Percentiles rank a stretch among this genome's conserved stretches.
Conservation (phyloP, 2,113 vertebrate species). For the Otus sunia region DNA sequence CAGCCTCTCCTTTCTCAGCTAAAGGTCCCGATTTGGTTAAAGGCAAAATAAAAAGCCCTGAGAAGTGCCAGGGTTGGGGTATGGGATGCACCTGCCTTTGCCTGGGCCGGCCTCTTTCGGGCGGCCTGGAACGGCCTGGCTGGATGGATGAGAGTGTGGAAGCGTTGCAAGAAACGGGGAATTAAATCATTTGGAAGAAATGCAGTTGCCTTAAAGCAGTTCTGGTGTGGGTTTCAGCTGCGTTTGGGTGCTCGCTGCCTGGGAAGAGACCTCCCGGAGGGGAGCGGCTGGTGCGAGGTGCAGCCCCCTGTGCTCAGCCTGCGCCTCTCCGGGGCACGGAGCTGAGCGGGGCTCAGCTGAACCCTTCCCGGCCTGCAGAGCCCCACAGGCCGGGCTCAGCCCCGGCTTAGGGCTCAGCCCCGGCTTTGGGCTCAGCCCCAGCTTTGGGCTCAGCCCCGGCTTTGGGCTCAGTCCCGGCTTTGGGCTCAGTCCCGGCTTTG, state of each 20-base stretch:
- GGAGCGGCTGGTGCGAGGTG: neutral
- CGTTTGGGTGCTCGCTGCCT: neutral
- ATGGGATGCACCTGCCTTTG: neutral
- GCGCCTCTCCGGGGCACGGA: neutral
- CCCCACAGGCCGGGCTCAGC: neutral
- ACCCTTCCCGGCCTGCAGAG: neutral
- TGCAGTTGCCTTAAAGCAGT: rapidly evolving
- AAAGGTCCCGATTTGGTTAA: neutral
- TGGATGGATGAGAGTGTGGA: too few relatives aligned
- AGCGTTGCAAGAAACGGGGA: neutral
- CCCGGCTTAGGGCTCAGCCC: too few relatives aligned
- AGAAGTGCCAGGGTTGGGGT: neutral
- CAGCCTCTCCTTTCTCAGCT: neutral
- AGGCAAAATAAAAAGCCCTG: neutral
- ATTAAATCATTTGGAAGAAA: neutral
- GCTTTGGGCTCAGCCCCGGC: too few relatives aligned
- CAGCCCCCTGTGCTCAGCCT: neutral
- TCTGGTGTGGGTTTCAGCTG: neutral
- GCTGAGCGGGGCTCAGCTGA: neutral
- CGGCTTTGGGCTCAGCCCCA: neutral
- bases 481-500: too few relatives aligned
- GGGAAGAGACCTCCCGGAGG: neutral
- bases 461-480: neutral
- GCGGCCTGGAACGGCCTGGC: neutral
- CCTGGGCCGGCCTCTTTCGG: neutral